A percentile compares a stretch with the other conserved stretches of the same genome.
These are phyloP conservation scores for Loris lydekkerianus DNA, from an alignment of 2,797 vertebrate genomes.

Conservation along the genomic window DNA sequence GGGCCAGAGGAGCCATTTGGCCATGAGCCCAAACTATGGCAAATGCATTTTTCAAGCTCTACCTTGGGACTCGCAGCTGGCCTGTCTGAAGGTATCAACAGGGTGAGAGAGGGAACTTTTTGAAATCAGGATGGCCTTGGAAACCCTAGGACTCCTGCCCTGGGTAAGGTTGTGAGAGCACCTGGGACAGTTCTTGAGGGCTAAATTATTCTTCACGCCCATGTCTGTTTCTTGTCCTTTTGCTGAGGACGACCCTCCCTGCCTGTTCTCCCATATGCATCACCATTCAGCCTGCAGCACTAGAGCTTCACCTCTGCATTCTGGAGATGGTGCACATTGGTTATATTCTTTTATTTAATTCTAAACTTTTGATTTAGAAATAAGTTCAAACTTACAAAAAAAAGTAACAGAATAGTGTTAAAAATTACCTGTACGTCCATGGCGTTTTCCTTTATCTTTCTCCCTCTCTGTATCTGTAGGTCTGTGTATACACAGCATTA, in stretches of 20 bases:
- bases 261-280: not conserved
- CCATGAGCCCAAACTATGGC: not conserved
- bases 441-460: not conserved
- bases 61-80: not conserved
- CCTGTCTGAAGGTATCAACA: not conserved
- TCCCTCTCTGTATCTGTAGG: not conserved
- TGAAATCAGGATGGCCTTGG: not conserved
- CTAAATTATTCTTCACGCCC: not conserved
- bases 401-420: not conserved
- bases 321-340: not conserved
- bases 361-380: not conserved
- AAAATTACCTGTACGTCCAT: not conserved
- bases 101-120: not conserved
- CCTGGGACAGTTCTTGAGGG: not conserved
- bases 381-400: not conserved
- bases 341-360: not conserved
- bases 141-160: not conserved
- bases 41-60: not conserved
- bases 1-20: not conserved
- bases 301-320: not conserved
- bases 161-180: not conserved
- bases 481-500: not conserved
- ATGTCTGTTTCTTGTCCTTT: not conserved
- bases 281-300: not conserved
- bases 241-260: not conserved